Percentiles rank a stretch among this genome's conserved stretches.
These are phyloP conservation scores for Lichenostomus cassidix DNA, from an alignment of 2,113 vertebrate genomes.

Conservation along the genomic window DNA sequence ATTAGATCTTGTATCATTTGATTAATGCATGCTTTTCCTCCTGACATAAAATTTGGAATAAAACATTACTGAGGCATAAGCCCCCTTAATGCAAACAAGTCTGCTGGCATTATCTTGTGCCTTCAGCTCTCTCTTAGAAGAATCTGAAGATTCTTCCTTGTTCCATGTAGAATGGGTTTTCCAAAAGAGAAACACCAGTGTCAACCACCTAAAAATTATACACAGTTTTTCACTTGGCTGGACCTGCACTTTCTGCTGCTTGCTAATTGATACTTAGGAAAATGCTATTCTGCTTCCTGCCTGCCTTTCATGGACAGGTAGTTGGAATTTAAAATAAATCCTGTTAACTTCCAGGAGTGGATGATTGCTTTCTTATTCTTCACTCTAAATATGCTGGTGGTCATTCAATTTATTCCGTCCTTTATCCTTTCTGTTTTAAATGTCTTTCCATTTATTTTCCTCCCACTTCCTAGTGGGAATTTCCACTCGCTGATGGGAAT, in stretches of 20 bases:
- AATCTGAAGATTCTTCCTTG: neutral
- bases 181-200: neutral
- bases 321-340: constrained; percentile 49
- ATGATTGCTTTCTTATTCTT: constrained; percentile 38
- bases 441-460: constrained; percentile 9
- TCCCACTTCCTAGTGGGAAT: constrained; percentile 12
- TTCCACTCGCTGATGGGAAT: neutral
- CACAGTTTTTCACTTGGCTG: constrained; percentile 13
- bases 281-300: neutral
- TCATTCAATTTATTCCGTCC: constrained; percentile 4
- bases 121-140: neutral
- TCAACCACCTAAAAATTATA: constrained; percentile 6
- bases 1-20: neutral
- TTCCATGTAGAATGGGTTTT: neutral
- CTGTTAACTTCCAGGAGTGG: constrained; percentile 16
- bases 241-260: neutral
- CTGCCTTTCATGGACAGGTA: neutral
- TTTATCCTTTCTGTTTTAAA: neutral
- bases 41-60: neutral
- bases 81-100: neutral
- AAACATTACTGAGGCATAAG: neutral
- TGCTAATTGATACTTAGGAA: constrained; percentile 31
- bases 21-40: neutral
- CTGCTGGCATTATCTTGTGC: neutral
- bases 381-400: neutral